Evolutionary conservation across 2,113 vertebrate genomes (phyloP).

Genomic region (Sardina pilchardus): DNA sequence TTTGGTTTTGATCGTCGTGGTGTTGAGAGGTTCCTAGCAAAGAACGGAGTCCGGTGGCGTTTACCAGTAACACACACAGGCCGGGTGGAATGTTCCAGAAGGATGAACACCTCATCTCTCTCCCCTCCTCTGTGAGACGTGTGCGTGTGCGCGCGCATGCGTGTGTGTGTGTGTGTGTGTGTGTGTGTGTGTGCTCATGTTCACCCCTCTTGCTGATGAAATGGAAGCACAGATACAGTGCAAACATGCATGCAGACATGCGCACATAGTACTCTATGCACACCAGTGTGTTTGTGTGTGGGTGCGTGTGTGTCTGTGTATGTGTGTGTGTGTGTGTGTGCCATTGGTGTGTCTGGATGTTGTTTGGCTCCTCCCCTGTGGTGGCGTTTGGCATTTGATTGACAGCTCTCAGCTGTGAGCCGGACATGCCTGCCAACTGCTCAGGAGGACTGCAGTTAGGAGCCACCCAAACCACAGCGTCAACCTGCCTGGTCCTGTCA

Average conservation of each 20-base stretch:
- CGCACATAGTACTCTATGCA: background rate
- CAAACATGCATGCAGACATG: background rate
- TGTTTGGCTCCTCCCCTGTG: too few relatives aligned
- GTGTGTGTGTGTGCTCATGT: background rate
- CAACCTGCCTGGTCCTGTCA: background rate
- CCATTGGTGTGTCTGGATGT: too few relatives aligned
- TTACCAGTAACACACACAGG: background rate
- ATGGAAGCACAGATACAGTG: too few relatives aligned
- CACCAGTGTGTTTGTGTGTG: background rate
- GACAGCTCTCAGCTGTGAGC: background rate
- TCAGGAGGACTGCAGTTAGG: background rate
- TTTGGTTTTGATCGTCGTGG: background rate
- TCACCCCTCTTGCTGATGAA: too few relatives aligned
- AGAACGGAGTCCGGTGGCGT: background rate
- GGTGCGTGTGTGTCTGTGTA: background rate
- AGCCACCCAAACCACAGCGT: background rate
- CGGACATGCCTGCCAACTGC: background rate
- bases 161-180: background rate
- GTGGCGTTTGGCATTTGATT: background rate
- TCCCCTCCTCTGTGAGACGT: too few relatives aligned
- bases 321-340: background rate
- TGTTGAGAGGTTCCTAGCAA: background rate
- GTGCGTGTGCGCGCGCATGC: background rate
- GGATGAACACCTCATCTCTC: background rate
- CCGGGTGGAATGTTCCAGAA: background rate